A percentile compares a stretch with the other conserved stretches of the same genome.
These are phyloP conservation scores for Drosophila fuyamai DNA, from an alignment of 1,140 invertebrate species.

Conservation along the genomic window DNA sequence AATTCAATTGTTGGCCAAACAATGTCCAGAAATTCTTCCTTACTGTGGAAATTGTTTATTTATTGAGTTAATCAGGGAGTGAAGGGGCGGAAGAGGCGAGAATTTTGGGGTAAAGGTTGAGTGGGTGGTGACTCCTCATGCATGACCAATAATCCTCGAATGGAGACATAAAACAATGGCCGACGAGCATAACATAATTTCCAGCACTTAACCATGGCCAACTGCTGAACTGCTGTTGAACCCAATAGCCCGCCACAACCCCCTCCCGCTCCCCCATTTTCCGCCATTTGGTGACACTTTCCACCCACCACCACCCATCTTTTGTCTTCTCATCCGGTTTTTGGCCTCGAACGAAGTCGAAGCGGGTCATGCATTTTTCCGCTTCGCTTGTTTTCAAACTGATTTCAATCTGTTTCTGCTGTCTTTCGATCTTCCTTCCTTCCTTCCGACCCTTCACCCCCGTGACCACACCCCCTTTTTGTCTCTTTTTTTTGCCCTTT, in stretches of 20 bases:
- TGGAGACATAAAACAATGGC: constrained; percentile 67
- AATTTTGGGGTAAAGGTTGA: neutral
- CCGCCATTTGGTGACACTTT: constrained; percentile 11
- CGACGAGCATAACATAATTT: constrained; percentile 59
- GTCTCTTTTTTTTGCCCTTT: constrained; percentile 12
- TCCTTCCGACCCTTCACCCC: constrained; percentile 13
- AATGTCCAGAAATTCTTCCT: neutral
- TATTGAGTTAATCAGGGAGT: constrained; percentile 29
- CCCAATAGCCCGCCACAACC: neutral
- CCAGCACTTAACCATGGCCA: constrained; percentile 65
- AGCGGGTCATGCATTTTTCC: constrained; percentile 66
- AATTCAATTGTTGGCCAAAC: constrained; percentile 15
- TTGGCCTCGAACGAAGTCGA: constrained; percentile 25
- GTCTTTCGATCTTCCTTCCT: constrained; percentile 62
- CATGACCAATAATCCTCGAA: constrained; percentile 53
- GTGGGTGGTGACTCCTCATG: constrained; percentile 27
- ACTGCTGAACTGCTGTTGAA: constrained; percentile 27
- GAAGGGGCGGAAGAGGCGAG: neutral
- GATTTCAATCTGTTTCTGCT: constrained; percentile 77
- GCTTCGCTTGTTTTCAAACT: constrained; percentile 74
- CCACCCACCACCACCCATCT: neutral
- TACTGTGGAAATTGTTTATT: constrained; percentile 24
- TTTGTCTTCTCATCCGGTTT: constrained; percentile 27
- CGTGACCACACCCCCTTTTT: constrained; percentile 17
- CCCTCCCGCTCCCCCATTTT: neutral